Conservation (phyloP, 2,888 invertebrate genomes). For the Andrena trimmerana region DNA sequence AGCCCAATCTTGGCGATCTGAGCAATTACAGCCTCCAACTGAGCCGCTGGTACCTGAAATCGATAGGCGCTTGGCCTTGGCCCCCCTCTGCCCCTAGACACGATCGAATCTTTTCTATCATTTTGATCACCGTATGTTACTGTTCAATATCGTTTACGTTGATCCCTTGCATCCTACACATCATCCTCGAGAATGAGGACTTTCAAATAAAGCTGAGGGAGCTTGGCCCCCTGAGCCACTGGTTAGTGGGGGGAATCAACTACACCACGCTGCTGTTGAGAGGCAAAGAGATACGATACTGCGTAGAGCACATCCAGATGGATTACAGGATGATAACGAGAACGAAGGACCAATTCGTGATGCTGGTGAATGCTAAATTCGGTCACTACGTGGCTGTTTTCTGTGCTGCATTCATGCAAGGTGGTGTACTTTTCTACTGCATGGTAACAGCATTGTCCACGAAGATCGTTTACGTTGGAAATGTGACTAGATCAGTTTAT, state of each 20-base stretch:
- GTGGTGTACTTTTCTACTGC: too few relatives aligned
- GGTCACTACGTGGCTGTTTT: constrained; percentile 17
- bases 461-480: too few relatives aligned
- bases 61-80: constrained; percentile 69
- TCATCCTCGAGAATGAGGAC: constrained; percentile 58
- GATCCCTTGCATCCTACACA: constrained; percentile 66
- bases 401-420: too few relatives aligned
- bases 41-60: constrained; percentile 64
- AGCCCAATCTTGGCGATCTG: background rate
- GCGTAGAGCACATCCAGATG: constrained; percentile 66
- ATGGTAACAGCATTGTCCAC: too few relatives aligned
- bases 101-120: constrained; percentile 19
- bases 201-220: constrained; percentile 44
- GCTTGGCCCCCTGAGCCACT: constrained; percentile 73
- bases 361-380: constrained; percentile 67
- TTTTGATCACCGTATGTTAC: constrained; percentile 37
- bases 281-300: constrained; percentile 61
- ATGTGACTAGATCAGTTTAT: too few relatives aligned
- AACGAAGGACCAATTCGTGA: constrained; percentile 62
- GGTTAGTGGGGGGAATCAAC: constrained; percentile 71
- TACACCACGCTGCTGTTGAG: constrained; percentile 66
- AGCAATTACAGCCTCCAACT: constrained; percentile 40
- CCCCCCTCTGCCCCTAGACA: constrained; percentile 2
- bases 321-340: constrained; percentile 68
- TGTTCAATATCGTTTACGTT: constrained; percentile 64